Evolutionary conservation across 1,140 invertebrate genomes (phyloP).

Genomic region (Drosophila tropicalis): DNA sequence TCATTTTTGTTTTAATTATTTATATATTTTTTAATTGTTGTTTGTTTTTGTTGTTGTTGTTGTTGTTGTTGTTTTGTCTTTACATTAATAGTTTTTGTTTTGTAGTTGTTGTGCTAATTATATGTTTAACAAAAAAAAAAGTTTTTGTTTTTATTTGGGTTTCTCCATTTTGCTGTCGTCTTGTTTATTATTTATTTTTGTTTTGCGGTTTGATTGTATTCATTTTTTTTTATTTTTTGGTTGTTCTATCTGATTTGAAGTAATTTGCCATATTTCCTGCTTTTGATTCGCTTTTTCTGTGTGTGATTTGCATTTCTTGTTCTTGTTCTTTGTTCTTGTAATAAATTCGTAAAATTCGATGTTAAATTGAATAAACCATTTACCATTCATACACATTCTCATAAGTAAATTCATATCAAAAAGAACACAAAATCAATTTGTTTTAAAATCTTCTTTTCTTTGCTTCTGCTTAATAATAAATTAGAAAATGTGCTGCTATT

Average conservation of each 20-base stretch:
- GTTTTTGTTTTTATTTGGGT: too few relatives aligned
- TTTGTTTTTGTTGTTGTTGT: slow-evolving; percentile 49
- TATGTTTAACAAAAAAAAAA: slow-evolving; percentile 74
- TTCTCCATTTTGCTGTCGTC: slow-evolving; percentile 20
- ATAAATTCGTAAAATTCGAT: slow-evolving; percentile 82
- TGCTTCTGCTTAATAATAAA: slow-evolving; percentile 33
- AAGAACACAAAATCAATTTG: slow-evolving; percentile 31
- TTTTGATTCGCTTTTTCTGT: slow-evolving; percentile 19
- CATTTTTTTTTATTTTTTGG: slow-evolving; percentile 27
- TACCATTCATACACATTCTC: slow-evolving; percentile 39
- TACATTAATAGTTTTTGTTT: slow-evolving; percentile 80
- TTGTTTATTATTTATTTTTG: slow-evolving; percentile 60
- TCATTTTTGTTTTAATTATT: slow-evolving; percentile 57
- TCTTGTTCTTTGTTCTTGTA: slow-evolving; percentile 53
- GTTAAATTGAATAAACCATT: slow-evolving; percentile 80
- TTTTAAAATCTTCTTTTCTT: slow-evolving; percentile 54
- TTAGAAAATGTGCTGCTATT: slow-evolving; percentile 55
- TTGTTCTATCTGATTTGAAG: slow-evolving; percentile 26
- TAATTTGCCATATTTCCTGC: slow-evolving; percentile 30
- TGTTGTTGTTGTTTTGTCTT: slow-evolving; percentile 74
- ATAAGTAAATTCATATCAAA: slow-evolving; percentile 75
- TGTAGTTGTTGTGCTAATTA: slow-evolving; percentile 79
- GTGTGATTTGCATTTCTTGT: slow-evolving; percentile 45
- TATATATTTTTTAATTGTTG: slow-evolving; percentile 69
- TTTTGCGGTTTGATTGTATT: slow-evolving; percentile 45